These are phyloP conservation scores for Sebastes diploproa DNA, from an alignment of 2,797 vertebrate species.

Conservation along the genomic window DNA sequence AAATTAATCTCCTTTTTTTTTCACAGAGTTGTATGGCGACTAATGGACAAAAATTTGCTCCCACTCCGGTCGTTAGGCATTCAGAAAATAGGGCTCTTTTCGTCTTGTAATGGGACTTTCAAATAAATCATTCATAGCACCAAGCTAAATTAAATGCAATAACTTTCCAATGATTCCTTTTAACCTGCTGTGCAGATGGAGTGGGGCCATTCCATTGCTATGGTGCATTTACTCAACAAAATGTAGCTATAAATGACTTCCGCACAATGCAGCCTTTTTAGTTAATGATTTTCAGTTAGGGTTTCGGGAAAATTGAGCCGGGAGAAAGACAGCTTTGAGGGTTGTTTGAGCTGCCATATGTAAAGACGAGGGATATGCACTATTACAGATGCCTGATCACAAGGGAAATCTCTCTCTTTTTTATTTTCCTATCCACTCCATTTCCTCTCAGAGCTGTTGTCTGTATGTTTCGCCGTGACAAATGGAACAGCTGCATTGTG, in stretches of 20 bases:
- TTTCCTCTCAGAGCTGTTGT: neutral
- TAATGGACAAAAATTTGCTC: conserved; percentile 34
- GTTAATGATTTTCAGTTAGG: conserved; percentile 51
- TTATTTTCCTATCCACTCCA: neutral
- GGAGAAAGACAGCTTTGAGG: conserved; percentile 3
- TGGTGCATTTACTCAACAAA: conserved; percentile 58
- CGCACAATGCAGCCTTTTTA: conserved; percentile 46
- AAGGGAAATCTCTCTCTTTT: conserved; percentile 8
- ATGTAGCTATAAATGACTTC: conserved; percentile 49
- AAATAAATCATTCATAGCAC: conserved; percentile 56
- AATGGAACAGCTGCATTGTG: conserved; percentile 24
- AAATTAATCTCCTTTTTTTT: conserved; percentile 37
- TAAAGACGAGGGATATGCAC: neutral
- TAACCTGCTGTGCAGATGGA: conserved; percentile 55
- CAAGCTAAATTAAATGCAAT: conserved; percentile 55
- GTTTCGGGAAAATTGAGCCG: conserved; percentile 30
- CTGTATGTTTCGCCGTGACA: conserved; percentile 11
- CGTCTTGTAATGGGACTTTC: conserved; percentile 44
- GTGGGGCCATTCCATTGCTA: conserved; percentile 40
- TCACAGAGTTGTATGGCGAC: conserved; percentile 5
- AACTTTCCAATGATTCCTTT: conserved; percentile 53
- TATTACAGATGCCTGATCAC: conserved; percentile 22
- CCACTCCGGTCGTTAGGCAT: conserved; percentile 12
- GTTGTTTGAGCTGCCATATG: conserved; percentile 2
- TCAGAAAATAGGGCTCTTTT: conserved; percentile 16